Evolutionary conservation across 2,888 invertebrate species (phyloP).

Genomic region (Metallyticus violacea): DNA sequence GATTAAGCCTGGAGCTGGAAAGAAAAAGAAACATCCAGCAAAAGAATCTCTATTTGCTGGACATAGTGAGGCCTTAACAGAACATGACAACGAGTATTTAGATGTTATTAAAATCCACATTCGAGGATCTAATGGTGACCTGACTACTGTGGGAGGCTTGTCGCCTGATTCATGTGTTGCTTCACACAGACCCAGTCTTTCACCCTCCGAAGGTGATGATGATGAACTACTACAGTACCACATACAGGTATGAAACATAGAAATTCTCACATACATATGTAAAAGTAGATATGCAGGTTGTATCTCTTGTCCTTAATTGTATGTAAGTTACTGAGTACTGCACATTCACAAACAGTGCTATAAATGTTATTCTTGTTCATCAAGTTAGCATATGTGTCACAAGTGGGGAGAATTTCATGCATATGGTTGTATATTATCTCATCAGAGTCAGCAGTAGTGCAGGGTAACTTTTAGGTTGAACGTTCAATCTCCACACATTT

Average conservation of each 20-base stretch:
- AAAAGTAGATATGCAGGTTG: too few species aligned
- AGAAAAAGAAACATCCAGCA: not conserved
- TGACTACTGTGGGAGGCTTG: conserved; percentile 17
- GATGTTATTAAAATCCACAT: conserved; percentile 33
- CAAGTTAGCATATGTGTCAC: too few species aligned
- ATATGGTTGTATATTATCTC: too few species aligned
- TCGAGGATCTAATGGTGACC: conserved; percentile 31
- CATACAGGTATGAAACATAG: conserved; percentile 29
- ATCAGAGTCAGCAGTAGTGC: too few species aligned
- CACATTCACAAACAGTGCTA: too few species aligned
- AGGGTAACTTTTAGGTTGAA: too few species aligned
- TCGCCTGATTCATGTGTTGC: not conserved
- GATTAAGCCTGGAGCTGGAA: not conserved
- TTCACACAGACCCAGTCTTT: conserved; percentile 33
- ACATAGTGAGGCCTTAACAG: conserved; percentile 18
- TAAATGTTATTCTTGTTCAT: too few species aligned
- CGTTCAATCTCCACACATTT: too few species aligned
- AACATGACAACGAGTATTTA: conserved; percentile 11
- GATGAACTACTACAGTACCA: conserved; percentile 34
- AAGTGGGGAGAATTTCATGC: too few species aligned
- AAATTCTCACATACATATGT: too few species aligned
- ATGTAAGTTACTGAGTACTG: too few species aligned
- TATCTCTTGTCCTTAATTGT: too few species aligned
- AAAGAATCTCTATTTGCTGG: not conserved
- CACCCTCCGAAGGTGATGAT: conserved; percentile 37